Percentiles rank a stretch among this genome's conserved stretches.
Conservation (phyloP, 2,888 invertebrate genomes). For the Drosophila nigricruria region DNA sequence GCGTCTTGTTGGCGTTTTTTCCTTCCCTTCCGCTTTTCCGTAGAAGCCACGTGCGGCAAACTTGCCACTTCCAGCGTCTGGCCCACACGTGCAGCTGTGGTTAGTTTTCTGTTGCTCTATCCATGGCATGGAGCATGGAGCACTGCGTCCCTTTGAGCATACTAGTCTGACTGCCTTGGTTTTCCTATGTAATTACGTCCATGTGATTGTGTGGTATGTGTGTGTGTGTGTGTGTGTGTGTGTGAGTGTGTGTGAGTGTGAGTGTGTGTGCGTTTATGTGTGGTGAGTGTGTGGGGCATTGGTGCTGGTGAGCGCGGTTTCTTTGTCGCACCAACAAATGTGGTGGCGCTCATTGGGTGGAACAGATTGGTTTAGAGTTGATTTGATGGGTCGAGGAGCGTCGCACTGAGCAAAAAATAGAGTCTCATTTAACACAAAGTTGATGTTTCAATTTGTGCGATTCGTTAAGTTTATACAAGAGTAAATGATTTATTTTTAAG, state of each 20-base stretch:
- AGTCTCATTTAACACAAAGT: slow-evolving; percentile 14
- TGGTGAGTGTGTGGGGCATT: slow-evolving; percentile 28
- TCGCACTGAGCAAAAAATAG: slow-evolving; percentile 8
- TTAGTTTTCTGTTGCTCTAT: slow-evolving; percentile 59
- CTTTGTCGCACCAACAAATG: slow-evolving; percentile 71
- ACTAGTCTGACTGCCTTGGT: slow-evolving; percentile 37
- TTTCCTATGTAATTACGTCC: slow-evolving; percentile 31
- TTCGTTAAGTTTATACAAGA: background rate
- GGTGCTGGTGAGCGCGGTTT: slow-evolving; percentile 58
- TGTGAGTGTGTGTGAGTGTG: slow-evolving; percentile 14
- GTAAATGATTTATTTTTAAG: background rate
- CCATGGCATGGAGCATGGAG: slow-evolving; percentile 30
- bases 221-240: slow-evolving; percentile 4
- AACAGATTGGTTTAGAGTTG: slow-evolving; percentile 66
- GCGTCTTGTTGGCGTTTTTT: slow-evolving; percentile 62
- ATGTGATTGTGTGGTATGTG: background rate
- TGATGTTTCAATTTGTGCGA: slow-evolving; percentile 8
- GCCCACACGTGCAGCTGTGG: slow-evolving; percentile 67
- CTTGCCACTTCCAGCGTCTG: slow-evolving; percentile 48
- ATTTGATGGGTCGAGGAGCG: slow-evolving; percentile 42
- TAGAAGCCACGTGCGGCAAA: slow-evolving; percentile 62
- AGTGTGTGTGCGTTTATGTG: slow-evolving; percentile 18
- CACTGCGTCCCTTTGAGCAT: slow-evolving; percentile 11
- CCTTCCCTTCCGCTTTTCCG: slow-evolving; percentile 39
- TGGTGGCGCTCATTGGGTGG: slow-evolving; percentile 62